Percentiles rank a stretch among this genome's conserved stretches.
Conservation (phyloP, 2,797 vertebrate genomes). For the Petrocephalus sullivani region DNA sequence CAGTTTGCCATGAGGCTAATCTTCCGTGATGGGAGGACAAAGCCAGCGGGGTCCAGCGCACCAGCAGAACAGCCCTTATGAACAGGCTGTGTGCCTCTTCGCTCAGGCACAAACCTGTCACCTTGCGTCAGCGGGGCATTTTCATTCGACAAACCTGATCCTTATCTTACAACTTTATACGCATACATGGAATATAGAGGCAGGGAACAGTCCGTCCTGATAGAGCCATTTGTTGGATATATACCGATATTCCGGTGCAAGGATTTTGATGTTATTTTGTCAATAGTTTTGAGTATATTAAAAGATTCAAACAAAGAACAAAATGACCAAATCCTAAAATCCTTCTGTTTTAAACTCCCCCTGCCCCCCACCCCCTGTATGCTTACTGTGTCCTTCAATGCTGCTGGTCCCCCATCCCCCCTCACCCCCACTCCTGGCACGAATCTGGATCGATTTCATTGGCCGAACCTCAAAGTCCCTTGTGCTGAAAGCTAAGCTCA, state of each 20-base stretch:
- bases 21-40: not conserved
- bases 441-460: conserved; percentile 65
- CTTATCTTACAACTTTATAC: not conserved
- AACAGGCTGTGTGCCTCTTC: no score
- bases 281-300: not conserved
- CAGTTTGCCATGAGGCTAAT: not conserved
- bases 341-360: not conserved
- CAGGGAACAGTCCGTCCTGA: not conserved
- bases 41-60: not conserved
- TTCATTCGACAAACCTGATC: not conserved
- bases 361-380: conserved; percentile 42
- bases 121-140: not conserved
- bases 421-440: conserved; percentile 43
- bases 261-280: not conserved
- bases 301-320: not conserved
- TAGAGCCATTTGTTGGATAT: not conserved
- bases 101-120: not conserved
- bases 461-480: conserved; percentile 57
- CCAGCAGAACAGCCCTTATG: not conserved
- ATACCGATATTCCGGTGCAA: not conserved
- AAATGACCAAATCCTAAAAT: not conserved
- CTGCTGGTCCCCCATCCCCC: conserved; percentile 36
- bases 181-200: not conserved
- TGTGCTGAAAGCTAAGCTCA: conserved; percentile 62
- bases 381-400: conserved; percentile 43